Evolutionary conservation across 2,888 invertebrate genomes (phyloP), one percentile per base, ranked within the genome.

Genomic region (Erebia ligea): DNA sequence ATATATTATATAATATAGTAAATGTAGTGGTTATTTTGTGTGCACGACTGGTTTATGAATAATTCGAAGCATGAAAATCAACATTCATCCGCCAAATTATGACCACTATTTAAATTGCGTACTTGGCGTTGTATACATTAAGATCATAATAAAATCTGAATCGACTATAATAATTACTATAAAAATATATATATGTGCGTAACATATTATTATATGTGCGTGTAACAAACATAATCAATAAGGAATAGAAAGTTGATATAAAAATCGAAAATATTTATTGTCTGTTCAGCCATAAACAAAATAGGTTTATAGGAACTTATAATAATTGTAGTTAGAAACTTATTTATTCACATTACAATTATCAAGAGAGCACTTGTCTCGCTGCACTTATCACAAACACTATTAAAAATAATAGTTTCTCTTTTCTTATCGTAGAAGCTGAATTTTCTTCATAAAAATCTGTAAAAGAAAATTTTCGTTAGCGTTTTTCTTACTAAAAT

Each of bases 381-480:
- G 76, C 70, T 72, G 80, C 75, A 76, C 80, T 79, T 79, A 84
- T 77, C 76, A 84, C 79, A 74, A 86, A 72, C 68, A 81, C 15
- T 25, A 63, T 61, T 63, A 76, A 80, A 72, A 81, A 72, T 76
- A 86, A 78, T 73, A 81, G 65, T 72, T 76, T 75, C 73, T 79
- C 81, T 73, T 80, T 73, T 73, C 82, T 81, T 68, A 72, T 79
- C 63, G 76, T 73, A 73, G 77, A 76, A 74, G 88, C 86, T 58
- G 87, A 81, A 77, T 82, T 89, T 40, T 85, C 84, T 67, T 86
- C 88, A 48, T 86, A 87, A 69, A 87, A 87, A 83, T 87, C 92
- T 92, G 90, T 71, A 84, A 88, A 17, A 70, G 42, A 67, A 73
- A 67, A 67, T 67, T 42, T 63, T 70, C 2, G 58, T 70, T 58